Conservation (phyloP, 92 coral and sea anemone species). For the Phymanthus crucifer region DNA sequence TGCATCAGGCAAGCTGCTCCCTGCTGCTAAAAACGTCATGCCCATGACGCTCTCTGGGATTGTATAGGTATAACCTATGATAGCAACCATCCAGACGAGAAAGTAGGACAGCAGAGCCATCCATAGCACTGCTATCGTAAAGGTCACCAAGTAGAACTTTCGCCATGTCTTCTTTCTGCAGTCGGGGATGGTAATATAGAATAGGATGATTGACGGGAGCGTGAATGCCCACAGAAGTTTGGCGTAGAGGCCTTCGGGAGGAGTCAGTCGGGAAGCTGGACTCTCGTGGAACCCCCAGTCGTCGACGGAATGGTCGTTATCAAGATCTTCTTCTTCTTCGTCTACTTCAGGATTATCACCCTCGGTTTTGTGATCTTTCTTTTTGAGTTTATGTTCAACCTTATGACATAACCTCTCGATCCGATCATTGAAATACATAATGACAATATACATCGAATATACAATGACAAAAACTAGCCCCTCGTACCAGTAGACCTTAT, state of each 20-base stretch:
- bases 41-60: constrained; percentile 99
- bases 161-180: constrained; percentile 85
- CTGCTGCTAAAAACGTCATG: constrained; percentile 99
- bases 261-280: constrained; percentile 48
- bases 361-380: constrained; percentile 16
- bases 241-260: constrained; percentile 63
- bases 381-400: constrained; percentile 23
- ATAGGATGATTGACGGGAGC: constrained; percentile 73
- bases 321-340: constrained; percentile 33
- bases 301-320: constrained; percentile 26
- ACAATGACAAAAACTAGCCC: constrained; percentile 74
- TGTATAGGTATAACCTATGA: constrained; percentile 87
- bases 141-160: constrained; percentile 82
- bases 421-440: constrained; percentile 79
- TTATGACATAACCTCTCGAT: constrained; percentile 56
- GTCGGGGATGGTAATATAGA: constrained; percentile 88
- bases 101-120: constrained; percentile 95
- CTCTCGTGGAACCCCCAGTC: constrained; percentile 57
- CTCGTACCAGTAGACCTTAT: constrained; percentile 93
- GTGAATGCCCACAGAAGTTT: constrained; percentile 80
- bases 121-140: constrained; percentile 85
- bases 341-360: constrained; percentile 14
- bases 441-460: constrained; percentile 68
- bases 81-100: constrained; percentile 97
- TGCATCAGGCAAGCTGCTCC: constrained; percentile 99